Evolutionary conservation across 2,113 vertebrate species (phyloP), one percentile per base, ranked within the genome.

Genomic region (Chinchilla lanigera): DNA sequence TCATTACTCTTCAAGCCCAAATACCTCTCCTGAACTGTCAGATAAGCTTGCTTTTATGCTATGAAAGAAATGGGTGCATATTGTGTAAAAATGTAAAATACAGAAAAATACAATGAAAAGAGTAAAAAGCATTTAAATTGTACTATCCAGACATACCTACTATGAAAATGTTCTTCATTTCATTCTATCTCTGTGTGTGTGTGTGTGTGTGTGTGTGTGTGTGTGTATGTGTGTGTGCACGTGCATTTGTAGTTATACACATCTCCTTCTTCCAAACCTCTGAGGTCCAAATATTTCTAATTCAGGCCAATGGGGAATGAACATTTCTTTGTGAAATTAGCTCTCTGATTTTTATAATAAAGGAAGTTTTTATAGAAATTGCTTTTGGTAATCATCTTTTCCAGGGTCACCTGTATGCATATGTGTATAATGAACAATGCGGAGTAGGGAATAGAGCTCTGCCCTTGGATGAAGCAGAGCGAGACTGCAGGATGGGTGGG

Each of bases 311-410:
- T 63, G 63, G 81, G 90, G 94, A 90, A 82, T 73, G 44, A 78
- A 22, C 30, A 60, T 78, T 69, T 88, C 38, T n/a, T 91, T 90
- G 52, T 71, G 63, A 86, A 83, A 83, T 65, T 60, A 78, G 24
- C 58, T 82, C 61, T 90, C 19, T 83, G 94, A n/a, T 65, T 89
- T 95, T 94, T 86, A 56, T 75, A 90, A 87, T n/a, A 90, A 93
- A 69, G 41, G 17, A 60, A 2, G 8, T 0, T 47, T 81, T 71
- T 65, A 41, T 11, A 90, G 63, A 85, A 89, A 47, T 85, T 93
- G 58, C 7, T 60, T 82, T 82, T 30, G 22, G 3, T 8, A 13
- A 26, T 24, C 19, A 8, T 58, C 50, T 83, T 58, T 75, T 17
- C 54, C 16, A 19, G 56, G 82, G 50, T 38, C 56, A n/a, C 58